Percentiles rank a stretch among this genome's conserved stretches.
phyloP scores from a whole-genome alignment of 2,113 vertebrate species.

The Chaenocephalus aceratus region DNA sequence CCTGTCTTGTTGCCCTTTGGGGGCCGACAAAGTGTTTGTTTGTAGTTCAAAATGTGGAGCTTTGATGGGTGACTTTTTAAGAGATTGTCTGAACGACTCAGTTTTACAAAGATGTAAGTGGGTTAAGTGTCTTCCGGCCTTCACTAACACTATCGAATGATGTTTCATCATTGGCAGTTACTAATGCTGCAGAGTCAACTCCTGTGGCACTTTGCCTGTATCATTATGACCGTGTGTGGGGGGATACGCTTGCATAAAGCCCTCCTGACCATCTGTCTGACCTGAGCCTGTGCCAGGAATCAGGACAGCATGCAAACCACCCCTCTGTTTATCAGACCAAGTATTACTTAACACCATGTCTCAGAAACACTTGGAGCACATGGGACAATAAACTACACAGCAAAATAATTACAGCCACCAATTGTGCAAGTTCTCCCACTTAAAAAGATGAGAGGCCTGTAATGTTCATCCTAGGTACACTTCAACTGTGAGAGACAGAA shows the following conservation, averaged over 20 bases:
- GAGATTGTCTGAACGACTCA: neutral
- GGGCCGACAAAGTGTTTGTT: neutral
- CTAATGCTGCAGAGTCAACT: conserved; percentile 33
- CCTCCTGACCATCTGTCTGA: conserved; percentile 78
- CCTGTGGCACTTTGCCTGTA: neutral
- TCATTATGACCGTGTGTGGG: conserved; percentile 24
- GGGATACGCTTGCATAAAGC: conserved; percentile 42
- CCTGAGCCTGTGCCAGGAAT: conserved; percentile 63
- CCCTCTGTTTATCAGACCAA: conserved; percentile 11
- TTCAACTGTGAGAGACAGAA: too few species aligned
- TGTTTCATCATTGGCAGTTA: conserved; percentile 32
- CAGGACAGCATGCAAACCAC: conserved; percentile 24
- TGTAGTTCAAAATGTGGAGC: conserved; percentile 2
- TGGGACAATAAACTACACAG: neutral
- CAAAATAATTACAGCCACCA: neutral
- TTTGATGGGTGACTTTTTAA: neutral
- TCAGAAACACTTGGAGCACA: neutral
- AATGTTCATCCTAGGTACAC: too few species aligned
- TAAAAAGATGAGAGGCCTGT: too few species aligned
- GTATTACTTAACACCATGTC: conserved; percentile 17
- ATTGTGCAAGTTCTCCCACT: too few species aligned
- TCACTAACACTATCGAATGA: conserved; percentile 2
- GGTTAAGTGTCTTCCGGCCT: neutral
- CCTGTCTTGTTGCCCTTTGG: neutral
- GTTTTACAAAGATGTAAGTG: neutral